Base-by-base conservation (phyloP, 2,113 vertebrate species). In the Bolborhynchus lineola region DNA sequence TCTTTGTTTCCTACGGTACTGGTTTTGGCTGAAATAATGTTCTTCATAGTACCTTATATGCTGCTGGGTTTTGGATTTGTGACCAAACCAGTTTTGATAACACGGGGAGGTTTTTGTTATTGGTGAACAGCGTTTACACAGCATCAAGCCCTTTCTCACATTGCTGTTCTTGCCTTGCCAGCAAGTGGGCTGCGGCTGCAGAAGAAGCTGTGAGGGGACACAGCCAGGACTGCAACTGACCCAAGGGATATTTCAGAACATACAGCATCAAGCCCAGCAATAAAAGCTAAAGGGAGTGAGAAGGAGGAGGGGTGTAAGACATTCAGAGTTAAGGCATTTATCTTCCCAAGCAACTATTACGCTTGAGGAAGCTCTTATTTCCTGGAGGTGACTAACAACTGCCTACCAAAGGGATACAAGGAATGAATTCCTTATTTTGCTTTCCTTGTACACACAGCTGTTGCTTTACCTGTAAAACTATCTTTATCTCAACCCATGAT, bases 31-130 rank as follows among this genome's bases (percentile, higher is more conserved):
- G 33, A 50, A 33, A 14, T 3, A 1, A 87, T 88, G 84, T 62
- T 62, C 64, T 17, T 62, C 55, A 9, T 42, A 42, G 60, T 6
- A 23, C 18, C 28, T 85, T 70, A 3, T 11, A 6, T 8, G 18
- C n/a, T 60, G 86, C 47, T 84, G 16, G 2, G 0, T 70, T 59
- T 14, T 16, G 29, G n/a, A n/a, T 25, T 46, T 28, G 53, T n/a
- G 78, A 17, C 25, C 44, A 19, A 25, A 33, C 4, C 11, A 46
- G 47, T 59, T 71, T 33, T 53, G 42, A 18, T 44, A 23, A 10
- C 16, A 1, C 1, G 10, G 9, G 31, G 47, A 2, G 41, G 35
- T 18, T 78, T 4, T 20, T n/a, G 28, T 41, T 42, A 3, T 4
- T 13, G 44, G 23, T 53, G 53, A 84, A 1, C 21, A 74, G 21